Evolutionary conservation across 2,113 vertebrate genomes (phyloP).

Genomic region (Ammodytes marinus): DNA sequence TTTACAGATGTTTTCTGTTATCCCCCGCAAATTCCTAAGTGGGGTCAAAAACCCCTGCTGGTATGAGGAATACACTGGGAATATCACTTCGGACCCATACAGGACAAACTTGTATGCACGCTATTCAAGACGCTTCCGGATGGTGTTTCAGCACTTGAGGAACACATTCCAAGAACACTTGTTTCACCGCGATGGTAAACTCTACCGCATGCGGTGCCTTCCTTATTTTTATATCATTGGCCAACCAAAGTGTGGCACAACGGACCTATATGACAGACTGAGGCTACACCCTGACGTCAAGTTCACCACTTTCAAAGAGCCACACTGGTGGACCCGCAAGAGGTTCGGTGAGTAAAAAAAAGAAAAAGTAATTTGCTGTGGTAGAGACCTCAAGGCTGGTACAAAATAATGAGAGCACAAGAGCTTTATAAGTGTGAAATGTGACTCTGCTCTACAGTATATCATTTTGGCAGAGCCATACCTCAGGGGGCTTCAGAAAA

Average conservation of each 20-base stretch:
- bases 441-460: slow-evolving; percentile 6
- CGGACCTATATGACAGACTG: slow-evolving; percentile 94
- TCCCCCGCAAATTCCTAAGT: slow-evolving; percentile 91
- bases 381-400: background rate
- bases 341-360: slow-evolving; percentile 90
- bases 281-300: slow-evolving; percentile 91
- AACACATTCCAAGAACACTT: slow-evolving; percentile 91
- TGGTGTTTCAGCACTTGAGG: slow-evolving; percentile 90
- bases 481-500: slow-evolving; percentile 29
- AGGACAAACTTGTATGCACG: slow-evolving; percentile 90
- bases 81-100: slow-evolving; percentile 90
- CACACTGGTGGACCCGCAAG: slow-evolving; percentile 98
- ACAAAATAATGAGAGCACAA: slow-evolving; percentile 39
- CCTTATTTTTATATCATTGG: slow-evolving; percentile 98
- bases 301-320: slow-evolving; percentile 96
- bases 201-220: slow-evolving; percentile 93
- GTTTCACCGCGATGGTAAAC: slow-evolving; percentile 81
- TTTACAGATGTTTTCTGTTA: slow-evolving; percentile 93
- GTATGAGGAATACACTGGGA: slow-evolving; percentile 91
- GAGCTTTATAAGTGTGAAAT: slow-evolving; percentile 37
- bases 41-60: slow-evolving; percentile 95
- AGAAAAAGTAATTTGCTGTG: background rate
- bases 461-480: slow-evolving; percentile 20
- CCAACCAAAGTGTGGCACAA: slow-evolving; percentile 97
- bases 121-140: slow-evolving; percentile 91